Evolutionary conservation across 2,888 invertebrate genomes (phyloP).

Genomic region (Chymomyza fuscimana): DNA sequence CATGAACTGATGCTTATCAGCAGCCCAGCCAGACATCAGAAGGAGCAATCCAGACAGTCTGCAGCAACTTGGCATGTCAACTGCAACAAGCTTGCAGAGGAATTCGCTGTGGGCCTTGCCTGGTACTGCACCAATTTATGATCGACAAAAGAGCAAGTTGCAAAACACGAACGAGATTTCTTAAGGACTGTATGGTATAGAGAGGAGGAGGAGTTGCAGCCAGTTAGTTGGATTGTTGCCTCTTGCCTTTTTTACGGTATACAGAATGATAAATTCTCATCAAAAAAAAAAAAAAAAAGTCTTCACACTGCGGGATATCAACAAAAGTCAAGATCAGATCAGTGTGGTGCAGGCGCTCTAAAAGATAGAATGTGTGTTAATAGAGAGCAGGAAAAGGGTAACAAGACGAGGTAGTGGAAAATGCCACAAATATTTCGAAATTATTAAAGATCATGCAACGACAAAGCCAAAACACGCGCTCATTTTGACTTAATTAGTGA

Average conservation of each 20-base stretch:
- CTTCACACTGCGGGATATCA: constrained; percentile 73
- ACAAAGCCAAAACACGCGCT: constrained; percentile 60
- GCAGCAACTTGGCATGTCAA: constrained; percentile 40
- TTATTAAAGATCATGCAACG: constrained; percentile 72
- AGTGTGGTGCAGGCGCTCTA: constrained; percentile 11
- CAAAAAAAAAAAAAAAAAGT: constrained; percentile 62
- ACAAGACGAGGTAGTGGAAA: constrained; percentile 21
- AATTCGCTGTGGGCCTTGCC: constrained; percentile 5
- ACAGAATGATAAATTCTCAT: constrained; percentile 72
- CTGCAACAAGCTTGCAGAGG: not conserved
- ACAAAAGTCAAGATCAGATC: constrained; percentile 53
- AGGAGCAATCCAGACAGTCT: not conserved
- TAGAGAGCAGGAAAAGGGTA: constrained; percentile 13
- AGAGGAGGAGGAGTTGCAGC: not conserved
- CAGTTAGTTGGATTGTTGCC: not conserved
- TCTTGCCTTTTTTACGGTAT: constrained; percentile 32
- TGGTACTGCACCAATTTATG: constrained; percentile 67
- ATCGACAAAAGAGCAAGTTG: constrained; percentile 61
- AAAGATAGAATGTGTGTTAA: not conserved
- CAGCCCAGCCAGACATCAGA: constrained; percentile 38
- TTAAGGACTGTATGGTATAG: not conserved
- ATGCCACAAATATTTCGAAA: constrained; percentile 66
- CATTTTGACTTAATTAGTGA: constrained; percentile 71
- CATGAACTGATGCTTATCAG: constrained; percentile 57
- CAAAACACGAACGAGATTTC: constrained; percentile 24